These are phyloP conservation scores for Steinernema khuongi DNA, from an alignment of 1,140 invertebrate genomes.

Conservation along the genomic window DNA sequence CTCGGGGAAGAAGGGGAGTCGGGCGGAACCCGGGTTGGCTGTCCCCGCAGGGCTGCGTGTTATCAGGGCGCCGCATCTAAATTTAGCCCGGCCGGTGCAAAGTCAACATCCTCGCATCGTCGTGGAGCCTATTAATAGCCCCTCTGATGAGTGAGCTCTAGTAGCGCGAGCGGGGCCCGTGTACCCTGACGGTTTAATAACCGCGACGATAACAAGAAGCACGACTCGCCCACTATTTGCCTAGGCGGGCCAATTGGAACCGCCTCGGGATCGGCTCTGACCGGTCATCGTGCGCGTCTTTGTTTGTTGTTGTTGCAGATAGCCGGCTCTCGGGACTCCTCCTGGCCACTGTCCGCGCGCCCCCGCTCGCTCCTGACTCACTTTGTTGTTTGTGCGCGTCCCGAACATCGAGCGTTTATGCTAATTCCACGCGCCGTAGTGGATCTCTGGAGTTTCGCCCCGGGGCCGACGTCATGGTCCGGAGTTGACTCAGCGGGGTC, in stretches of 20 bases:
- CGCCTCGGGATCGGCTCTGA: background rate
- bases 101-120: too few relatives aligned
- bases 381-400: background rate
- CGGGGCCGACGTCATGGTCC: background rate
- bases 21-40: too few relatives aligned
- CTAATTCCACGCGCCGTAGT: background rate
- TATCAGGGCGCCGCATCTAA: too few relatives aligned
- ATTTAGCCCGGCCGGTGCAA: too few relatives aligned
- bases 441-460: background rate
- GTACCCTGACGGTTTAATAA: background rate
- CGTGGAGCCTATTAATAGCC: too few relatives aligned
- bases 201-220: background rate
- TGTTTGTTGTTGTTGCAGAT: slow-evolving; percentile 9
- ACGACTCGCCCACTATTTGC: background rate
- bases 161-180: too few relatives aligned
- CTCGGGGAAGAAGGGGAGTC: too few relatives aligned
- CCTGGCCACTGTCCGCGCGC: background rate
- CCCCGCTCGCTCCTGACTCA: background rate
- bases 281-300: background rate
- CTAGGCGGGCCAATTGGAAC: slow-evolving; percentile 5
- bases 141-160: too few relatives aligned
- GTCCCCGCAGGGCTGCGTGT: too few relatives aligned
- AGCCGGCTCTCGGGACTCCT: background rate
- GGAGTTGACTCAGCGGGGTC: background rate
- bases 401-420: background rate